Conservation (phyloP, 2,888 invertebrate species). For the Brachypterus glaber region DNA sequence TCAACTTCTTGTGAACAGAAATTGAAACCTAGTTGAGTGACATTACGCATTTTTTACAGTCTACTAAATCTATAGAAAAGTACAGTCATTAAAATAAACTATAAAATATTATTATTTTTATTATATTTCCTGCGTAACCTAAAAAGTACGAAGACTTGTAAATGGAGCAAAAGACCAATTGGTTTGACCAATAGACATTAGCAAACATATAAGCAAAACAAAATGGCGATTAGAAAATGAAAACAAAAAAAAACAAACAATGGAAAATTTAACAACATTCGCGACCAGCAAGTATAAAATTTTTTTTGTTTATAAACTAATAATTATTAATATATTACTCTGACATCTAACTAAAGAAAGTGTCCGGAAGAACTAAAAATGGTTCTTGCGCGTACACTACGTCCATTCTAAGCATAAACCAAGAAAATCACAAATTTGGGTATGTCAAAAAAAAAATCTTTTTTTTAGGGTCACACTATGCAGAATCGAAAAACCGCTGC, state of each 20-base stretch:
- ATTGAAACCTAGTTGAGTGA: too few species aligned
- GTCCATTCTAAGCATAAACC: conserved; percentile 17
- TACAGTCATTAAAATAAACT: too few species aligned
- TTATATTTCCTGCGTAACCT: too few species aligned
- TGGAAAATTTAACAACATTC: conserved; percentile 24
- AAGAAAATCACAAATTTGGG: too few species aligned
- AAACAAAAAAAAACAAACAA: conserved; percentile 26
- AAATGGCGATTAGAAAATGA: conserved; percentile 20
- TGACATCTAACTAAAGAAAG: conserved; percentile 30
- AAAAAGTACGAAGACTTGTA: conserved; percentile 2
- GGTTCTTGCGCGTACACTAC: conserved; percentile 17
- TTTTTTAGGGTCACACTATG: too few species aligned
- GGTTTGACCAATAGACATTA: neutral
- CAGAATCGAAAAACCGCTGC: too few species aligned
- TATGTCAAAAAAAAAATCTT: too few species aligned
- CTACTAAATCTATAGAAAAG: too few species aligned
- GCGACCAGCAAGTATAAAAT: conserved; percentile 34
- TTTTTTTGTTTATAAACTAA: conserved; percentile 27
- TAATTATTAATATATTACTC: conserved; percentile 35
- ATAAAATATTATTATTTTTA: too few species aligned
- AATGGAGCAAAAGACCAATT: conserved; percentile 2
- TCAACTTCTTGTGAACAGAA: too few species aligned
- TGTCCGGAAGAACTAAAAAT: conserved; percentile 25
- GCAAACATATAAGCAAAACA: conserved; percentile 10
- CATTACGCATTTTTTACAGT: too few species aligned